Conservation (phyloP, 2,113 vertebrate genomes). For the Sclerurus mexicanus region DNA sequence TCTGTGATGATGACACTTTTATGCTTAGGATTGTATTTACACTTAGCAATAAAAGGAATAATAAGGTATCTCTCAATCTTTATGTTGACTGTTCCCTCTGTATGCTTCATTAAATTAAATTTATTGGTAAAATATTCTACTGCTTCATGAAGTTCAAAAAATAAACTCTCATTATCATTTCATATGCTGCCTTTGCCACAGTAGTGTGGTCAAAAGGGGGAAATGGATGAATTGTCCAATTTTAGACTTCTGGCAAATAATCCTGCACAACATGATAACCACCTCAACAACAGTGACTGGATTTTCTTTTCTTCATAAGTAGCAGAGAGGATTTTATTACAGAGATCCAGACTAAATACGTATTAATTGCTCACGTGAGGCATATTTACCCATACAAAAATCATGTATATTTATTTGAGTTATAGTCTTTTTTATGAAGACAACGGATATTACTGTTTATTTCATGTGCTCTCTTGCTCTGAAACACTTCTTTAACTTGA, state of each 20-base stretch:
- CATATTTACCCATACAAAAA: neutral
- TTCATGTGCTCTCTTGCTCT: neutral
- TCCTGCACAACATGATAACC: neutral
- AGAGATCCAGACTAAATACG: neutral
- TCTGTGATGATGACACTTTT: neutral
- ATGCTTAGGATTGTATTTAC: neutral
- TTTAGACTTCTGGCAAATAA: neutral
- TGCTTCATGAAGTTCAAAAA: neutral
- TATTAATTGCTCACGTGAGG: neutral
- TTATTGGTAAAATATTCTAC: neutral
- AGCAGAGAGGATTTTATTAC: neutral
- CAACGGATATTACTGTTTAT: neutral
- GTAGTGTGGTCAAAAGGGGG: neutral
- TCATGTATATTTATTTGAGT: neutral
- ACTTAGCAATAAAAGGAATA: neutral
- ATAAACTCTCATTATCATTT: neutral
- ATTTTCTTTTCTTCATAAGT: neutral
- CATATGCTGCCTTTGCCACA: neutral
- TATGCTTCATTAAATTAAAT: neutral
- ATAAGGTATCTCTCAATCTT: neutral
- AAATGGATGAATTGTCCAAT: neutral
- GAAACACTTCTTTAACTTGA: neutral
- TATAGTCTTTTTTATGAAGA: neutral
- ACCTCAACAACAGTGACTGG: neutral
- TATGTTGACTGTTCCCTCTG: neutral